A percentile compares a stretch with the other conserved stretches of the same genome.
phyloP scores from a whole-genome alignment of 1,140 invertebrate genomes.

The Caenorhabditis briggsae region DNA sequence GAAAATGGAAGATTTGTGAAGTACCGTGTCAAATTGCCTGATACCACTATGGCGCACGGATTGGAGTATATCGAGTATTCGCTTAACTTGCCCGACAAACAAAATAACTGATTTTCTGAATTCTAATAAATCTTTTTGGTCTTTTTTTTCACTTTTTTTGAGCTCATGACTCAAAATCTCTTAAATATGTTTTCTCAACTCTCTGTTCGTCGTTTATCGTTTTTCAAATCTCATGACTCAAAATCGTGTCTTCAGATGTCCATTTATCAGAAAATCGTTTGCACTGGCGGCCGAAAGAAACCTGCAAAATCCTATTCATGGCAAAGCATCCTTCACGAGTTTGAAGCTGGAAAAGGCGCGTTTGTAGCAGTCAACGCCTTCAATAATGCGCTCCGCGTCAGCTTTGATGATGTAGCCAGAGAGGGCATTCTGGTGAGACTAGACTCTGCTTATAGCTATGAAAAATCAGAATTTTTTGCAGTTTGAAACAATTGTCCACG shows the following conservation, averaged over 20 bases:
- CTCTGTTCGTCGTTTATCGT: too few relatives aligned
- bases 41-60: neutral
- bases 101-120: too few relatives aligned
- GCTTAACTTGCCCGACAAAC: neutral
- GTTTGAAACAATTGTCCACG: slow-evolving; percentile 7
- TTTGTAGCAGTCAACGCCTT: neutral
- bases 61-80: neutral
- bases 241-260: slow-evolving; percentile 1
- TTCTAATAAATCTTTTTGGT: too few relatives aligned
- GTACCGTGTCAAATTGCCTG: neutral
- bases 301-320: neutral
- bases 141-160: too few relatives aligned
- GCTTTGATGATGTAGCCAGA: neutral
- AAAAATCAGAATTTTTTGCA: slow-evolving; percentile 2
- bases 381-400: neutral
- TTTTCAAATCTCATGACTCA: too few relatives aligned
- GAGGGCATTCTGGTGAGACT: neutral
- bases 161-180: too few relatives aligned
- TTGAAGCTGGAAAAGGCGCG: neutral
- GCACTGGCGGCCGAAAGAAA: neutral
- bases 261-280: neutral
- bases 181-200: too few relatives aligned
- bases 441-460: too few relatives aligned
- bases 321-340: neutral
- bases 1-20: neutral